Evolutionary conservation across 2,888 invertebrate species (phyloP).

Genomic region (Stegophylla sp.): DNA sequence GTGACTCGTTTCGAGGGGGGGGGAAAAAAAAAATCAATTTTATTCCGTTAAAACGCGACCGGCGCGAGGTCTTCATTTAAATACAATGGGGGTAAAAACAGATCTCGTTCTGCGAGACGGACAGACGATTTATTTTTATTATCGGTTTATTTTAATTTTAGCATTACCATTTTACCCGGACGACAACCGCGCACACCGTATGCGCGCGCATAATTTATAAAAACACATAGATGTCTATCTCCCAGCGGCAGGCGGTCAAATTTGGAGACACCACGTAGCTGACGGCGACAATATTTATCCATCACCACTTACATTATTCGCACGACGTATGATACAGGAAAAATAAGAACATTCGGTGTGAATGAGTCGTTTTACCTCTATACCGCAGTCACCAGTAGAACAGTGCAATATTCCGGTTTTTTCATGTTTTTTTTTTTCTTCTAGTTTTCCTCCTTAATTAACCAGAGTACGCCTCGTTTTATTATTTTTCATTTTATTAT

Average conservation of each 20-base stretch:
- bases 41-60: conserved; percentile 45
- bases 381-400: not conserved
- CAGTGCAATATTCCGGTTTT: conserved; percentile 39
- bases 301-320: too few relatives aligned
- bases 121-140: conserved; percentile 59
- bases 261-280: not conserved
- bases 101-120: conserved; percentile 55
- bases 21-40: conserved; percentile 51
- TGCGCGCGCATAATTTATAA: too few relatives aligned
- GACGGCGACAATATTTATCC: conserved; percentile 20
- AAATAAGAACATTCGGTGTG: conserved; percentile 38
- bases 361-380: conserved; percentile 20
- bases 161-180: conserved; percentile 47
- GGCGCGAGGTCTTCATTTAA: conserved; percentile 56
- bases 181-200: not conserved
- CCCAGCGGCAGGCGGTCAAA: not conserved
- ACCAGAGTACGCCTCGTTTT: conserved; percentile 45
- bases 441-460: conserved; percentile 41
- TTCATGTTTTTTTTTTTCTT: conserved; percentile 23
- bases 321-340: not conserved
- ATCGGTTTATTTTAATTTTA: conserved; percentile 57
- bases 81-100: conserved; percentile 54
- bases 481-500: conserved; percentile 17
- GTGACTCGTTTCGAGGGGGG: not conserved
- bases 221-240: conserved; percentile 44